Base-by-base conservation (phyloP, 2,797 vertebrate genomes). In the Clamator glandarius region DNA sequence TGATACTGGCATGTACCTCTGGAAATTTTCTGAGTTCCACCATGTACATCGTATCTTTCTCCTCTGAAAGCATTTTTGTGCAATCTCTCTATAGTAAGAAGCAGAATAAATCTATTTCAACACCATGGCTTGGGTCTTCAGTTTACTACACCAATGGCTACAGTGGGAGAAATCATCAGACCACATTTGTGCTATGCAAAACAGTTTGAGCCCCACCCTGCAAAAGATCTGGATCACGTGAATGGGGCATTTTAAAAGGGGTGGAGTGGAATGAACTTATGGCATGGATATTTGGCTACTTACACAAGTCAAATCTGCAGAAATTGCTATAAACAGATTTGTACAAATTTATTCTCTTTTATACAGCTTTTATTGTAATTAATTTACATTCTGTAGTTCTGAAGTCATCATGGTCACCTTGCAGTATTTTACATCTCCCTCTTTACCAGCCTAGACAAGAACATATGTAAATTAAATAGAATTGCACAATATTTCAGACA, bases 1-100 rank as follows among this genome's bases (percentile, higher is more conserved):
- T 81, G 92, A 89, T 95, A 91, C 72, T 86, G 70, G 81, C 87
- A 92, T 90, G 66, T 73, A 95, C 68, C 39, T 46, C 57, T 91
- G 68, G 66, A 94, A 94, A 72, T 87, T 72, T 95, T 77, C 79
- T 86, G 79, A 88, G 78, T 41, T 93, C 36, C 42, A 64, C 20
- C 31, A 63, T 79, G 48, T 89, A 54, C n/a, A 51, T 54, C 24
- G 26, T 75, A 77, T 95, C 55, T 69, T 94, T 66, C 42, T 59
- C 6, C 12, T 91, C 52, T 23, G 77, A 78, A 82, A n/a, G 33
- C 35, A 48, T 83, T 93, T 84, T 69, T 92, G 16, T 64, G 41
- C 77, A 77, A 67, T 58, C 31, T 92, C 48, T 87, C 80, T 91
- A 57, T 61, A 79, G 50, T 48, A 61, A 93, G 62, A 91, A 77